A percentile compares a stretch with the other conserved stretches of the same genome.
phyloP scores from a whole-genome alignment of 2,113 vertebrate genomes.

The Montifringilla adamsi region DNA sequence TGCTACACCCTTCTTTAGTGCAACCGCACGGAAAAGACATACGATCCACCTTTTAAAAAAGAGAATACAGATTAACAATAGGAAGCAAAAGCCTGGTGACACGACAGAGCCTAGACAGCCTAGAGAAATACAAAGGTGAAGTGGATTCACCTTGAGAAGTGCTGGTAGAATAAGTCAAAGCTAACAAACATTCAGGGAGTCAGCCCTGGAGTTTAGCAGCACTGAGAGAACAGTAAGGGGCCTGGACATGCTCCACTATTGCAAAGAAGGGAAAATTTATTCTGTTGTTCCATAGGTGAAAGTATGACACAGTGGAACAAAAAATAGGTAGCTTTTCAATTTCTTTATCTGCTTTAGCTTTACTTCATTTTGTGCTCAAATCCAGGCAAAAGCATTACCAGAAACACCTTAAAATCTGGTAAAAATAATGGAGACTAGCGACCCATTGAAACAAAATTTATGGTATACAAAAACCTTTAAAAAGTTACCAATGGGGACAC shows the following conservation, averaged over 20 bases:
- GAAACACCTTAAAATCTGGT: neutral
- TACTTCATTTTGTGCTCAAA: neutral
- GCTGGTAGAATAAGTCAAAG: neutral
- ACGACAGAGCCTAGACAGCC: neutral
- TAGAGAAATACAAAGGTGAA: neutral
- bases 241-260: neutral
- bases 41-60: slow-evolving; percentile 88
- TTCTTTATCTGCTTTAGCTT: neutral
- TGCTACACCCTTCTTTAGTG: slow-evolving; percentile 97
- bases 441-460: neutral
- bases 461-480: neutral
- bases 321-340: neutral
- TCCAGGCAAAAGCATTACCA: neutral
- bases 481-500: neutral
- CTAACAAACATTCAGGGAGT: neutral
- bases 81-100: neutral
- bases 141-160: neutral
- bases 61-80: slow-evolving; percentile 63
- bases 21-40: slow-evolving; percentile 99
- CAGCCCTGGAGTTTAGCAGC: neutral
- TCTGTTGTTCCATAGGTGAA: neutral
- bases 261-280: neutral
- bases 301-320: neutral
- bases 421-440: neutral
- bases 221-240: neutral